Base-by-base conservation (phyloP, 2,888 invertebrate species). In the Gerris lacustris region DNA sequence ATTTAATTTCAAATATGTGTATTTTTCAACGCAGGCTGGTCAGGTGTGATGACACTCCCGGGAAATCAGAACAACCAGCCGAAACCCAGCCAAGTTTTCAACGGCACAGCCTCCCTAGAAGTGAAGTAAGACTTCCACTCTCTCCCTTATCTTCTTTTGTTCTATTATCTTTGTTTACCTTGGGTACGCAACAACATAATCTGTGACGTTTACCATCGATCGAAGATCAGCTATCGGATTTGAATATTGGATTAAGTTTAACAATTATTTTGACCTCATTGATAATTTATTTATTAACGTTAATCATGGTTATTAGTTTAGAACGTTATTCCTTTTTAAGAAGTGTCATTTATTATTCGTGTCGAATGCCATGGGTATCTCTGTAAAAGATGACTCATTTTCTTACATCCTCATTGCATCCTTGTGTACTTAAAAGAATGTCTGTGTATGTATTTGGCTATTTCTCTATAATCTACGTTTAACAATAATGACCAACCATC, bases 31-130 rank as follows among this genome's bases (percentile, higher is more conserved):
- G 15, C 17, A 64, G 64, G 64, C 64, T 64, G 64, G 11, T 18
- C 31, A 18, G 18, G 31, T 64, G 67, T 67, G 63, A 73, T 73
- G 73, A 73, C 73, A 63, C 62, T 73, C n/a, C 73, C 73, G 31
- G 73, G 69, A 11, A 72, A 70, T 66, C 73, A 72, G 64, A 73
- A 44, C 64, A 67, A 63, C 43, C 64, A 64, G 31, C 31, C 31
- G 31, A 64, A 64, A 31, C 72, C 73, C 11, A 72, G 66, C 55
- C 73, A 73, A 69, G 73, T 73, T 45, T 69, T 68, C 47, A 73
- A 70, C 67, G 55, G 55, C 55, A 45, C 72, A 31, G 62, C 71
- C 44, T 70, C 72, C 43, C 66, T 72, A n/a, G 73, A 73, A 66
- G 72, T 72, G 43, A 72, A 73, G 73, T 73, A 67, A 71, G 73